phyloP scores from a whole-genome alignment of 2,113 vertebrate genomes.

The Caretta caretta region DNA sequence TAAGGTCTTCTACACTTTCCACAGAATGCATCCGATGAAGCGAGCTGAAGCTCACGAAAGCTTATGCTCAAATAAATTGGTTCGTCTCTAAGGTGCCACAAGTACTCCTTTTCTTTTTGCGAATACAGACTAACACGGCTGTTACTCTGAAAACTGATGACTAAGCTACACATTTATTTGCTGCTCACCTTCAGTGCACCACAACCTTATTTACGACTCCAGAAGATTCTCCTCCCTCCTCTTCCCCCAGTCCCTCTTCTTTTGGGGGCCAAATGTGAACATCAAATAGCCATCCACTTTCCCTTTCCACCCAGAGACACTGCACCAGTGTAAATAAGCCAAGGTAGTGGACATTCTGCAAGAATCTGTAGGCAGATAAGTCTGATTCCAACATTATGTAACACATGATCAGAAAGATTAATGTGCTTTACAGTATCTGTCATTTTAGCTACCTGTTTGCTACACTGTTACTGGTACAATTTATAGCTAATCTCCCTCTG shows the following conservation, averaged over 20 bases:
- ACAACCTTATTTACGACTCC: not conserved
- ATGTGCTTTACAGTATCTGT: accelerated
- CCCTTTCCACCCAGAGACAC: not conserved
- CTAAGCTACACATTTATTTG: accelerated
- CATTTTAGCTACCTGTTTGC: not conserved
- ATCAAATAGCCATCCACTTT: accelerated
- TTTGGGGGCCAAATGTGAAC: not conserved
- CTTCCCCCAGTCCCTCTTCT: not conserved
- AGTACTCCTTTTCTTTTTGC: too few relatives aligned
- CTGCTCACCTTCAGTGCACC: not conserved
- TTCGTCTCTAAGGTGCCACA: too few relatives aligned
- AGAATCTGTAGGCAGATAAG: not conserved
- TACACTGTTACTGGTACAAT: not conserved
- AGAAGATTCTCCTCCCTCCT: not conserved
- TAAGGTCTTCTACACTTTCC: too few relatives aligned
- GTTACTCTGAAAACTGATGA: not conserved
- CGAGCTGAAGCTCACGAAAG: too few relatives aligned
- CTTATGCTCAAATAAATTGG: too few relatives aligned
- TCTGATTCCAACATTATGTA: not conserved
- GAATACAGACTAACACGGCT: too few relatives aligned
- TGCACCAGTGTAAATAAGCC: not conserved
- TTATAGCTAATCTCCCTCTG: not conserved
- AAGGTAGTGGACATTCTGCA: not conserved
- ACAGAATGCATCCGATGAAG: too few relatives aligned
- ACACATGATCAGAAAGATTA: not conserved